Conservation (phyloP, 2,797 vertebrate genomes). For the Gila robusta region DNA sequence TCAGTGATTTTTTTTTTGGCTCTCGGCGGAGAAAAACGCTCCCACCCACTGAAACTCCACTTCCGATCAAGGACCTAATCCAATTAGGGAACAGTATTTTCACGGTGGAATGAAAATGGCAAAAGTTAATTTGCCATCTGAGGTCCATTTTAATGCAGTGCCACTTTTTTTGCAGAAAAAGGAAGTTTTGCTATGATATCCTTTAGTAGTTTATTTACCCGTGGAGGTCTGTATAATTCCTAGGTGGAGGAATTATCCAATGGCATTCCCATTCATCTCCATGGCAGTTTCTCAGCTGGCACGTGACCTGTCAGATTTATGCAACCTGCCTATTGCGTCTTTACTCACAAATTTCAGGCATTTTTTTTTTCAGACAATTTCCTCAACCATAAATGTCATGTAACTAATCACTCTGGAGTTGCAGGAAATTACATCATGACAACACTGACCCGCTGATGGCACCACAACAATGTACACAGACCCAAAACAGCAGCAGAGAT, state of each 20-base stretch:
- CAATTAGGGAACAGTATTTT: slow-evolving; percentile 73
- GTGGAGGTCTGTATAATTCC: not conserved
- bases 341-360: not conserved
- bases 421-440: not conserved
- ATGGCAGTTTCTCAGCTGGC: not conserved
- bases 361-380: not conserved
- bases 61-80: slow-evolving; percentile 76
- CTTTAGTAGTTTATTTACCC: slow-evolving; percentile 31
- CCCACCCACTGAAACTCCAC: slow-evolving; percentile 76
- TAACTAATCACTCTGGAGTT: not conserved
- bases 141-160: slow-evolving; percentile 70
- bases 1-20: slow-evolving; percentile 58
- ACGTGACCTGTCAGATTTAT: not conserved
- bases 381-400: not conserved
- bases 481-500: not conserved
- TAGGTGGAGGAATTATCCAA: not conserved
- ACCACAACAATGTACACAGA: not conserved
- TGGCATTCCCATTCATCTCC: slow-evolving; percentile 10
- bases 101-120: slow-evolving; percentile 75
- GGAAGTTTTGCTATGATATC: slow-evolving; percentile 55
- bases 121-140: slow-evolving; percentile 69
- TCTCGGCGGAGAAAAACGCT: slow-evolving; percentile 70
- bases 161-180: slow-evolving; percentile 51
- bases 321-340: not conserved
- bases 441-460: not conserved